Percentiles rank a stretch among this genome's conserved stretches.
These are phyloP conservation scores for Omphaloscelis lunosa DNA, from an alignment of 2,888 invertebrate genomes.

Conservation along the genomic window DNA sequence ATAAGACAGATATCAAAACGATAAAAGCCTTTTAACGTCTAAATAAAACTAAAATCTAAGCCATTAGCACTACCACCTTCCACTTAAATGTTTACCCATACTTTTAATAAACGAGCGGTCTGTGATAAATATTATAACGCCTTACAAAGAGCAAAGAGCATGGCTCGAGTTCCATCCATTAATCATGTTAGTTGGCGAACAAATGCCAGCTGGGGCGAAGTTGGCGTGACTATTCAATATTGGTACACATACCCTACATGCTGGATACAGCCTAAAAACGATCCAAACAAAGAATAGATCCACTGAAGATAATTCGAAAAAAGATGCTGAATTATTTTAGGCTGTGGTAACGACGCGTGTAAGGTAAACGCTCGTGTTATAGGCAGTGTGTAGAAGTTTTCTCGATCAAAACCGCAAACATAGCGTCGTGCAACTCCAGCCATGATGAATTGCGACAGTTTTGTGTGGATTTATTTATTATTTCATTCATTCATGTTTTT, in stretches of 20 bases:
- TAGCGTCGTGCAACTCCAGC: conserved; percentile 63
- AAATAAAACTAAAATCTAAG: conserved; percentile 41
- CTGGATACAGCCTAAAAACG: conserved; percentile 62
- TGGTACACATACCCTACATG: conserved; percentile 67
- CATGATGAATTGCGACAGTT: conserved; percentile 76
- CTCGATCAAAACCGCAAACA: conserved; percentile 70
- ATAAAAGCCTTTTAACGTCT: conserved; percentile 46
- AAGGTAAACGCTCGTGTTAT: conserved; percentile 53
- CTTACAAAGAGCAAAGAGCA: conserved; percentile 78
- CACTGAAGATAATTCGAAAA: conserved; percentile 17
- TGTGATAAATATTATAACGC: conserved; percentile 73
- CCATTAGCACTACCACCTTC: conserved; percentile 50
- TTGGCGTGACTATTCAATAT: conserved; percentile 76
- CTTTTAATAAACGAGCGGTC: conserved; percentile 69
- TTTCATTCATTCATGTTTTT: conserved; percentile 61
- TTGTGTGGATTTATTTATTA: conserved; percentile 71
- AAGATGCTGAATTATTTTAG: conserved; percentile 17
- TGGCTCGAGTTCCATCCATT: conserved; percentile 79
- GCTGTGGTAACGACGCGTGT: conserved; percentile 46
- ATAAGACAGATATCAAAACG: conserved; percentile 10
- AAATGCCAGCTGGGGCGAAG: conserved; percentile 78
- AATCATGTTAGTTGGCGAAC: conserved; percentile 83
- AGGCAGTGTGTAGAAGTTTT: conserved; percentile 67
- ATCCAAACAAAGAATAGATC: neutral
- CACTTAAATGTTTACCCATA: conserved; percentile 61